A percentile compares a stretch with the other conserved stretches of the same genome.
phyloP scores from a whole-genome alignment of 1,140 invertebrate genomes.

The Chlorops oryzae region DNA sequence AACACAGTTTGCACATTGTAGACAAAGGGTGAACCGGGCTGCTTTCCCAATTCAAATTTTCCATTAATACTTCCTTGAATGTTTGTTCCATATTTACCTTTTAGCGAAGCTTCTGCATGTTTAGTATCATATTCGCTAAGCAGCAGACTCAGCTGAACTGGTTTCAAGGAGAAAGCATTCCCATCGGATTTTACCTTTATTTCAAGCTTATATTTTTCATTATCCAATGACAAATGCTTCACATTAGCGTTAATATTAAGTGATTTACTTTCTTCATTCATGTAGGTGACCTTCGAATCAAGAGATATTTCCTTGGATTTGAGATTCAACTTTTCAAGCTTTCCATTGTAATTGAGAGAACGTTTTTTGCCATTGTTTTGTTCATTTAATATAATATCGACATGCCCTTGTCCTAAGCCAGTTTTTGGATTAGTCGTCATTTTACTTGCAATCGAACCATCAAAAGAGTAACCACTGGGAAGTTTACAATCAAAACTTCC shows the following conservation, averaged over 20 bases:
- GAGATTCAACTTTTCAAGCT: conserved; percentile 48
- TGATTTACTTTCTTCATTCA: too few relatives aligned
- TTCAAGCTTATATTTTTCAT: too few relatives aligned
- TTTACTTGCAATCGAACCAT: conserved; percentile 43
- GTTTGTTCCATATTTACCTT: conserved; percentile 32
- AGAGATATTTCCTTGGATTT: conserved; percentile 48
- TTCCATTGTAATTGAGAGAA: conserved; percentile 39
- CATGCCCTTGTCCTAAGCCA: conserved; percentile 30
- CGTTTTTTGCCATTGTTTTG: conserved; percentile 47
- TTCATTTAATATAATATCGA: conserved; percentile 36
- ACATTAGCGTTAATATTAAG: too few relatives aligned
- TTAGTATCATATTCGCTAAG: conserved; percentile 30
- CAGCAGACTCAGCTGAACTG: too few relatives aligned
- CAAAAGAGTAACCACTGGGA: conserved; percentile 21
- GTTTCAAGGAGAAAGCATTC: too few relatives aligned
- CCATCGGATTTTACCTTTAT: too few relatives aligned
- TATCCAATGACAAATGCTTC: too few relatives aligned
- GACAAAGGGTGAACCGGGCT: conserved; percentile 44
- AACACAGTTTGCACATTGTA: conserved; percentile 44
- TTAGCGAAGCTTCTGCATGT: conserved; percentile 24
- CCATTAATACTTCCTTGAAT: conserved; percentile 45
- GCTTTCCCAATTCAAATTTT: conserved; percentile 40
- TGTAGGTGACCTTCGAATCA: too few relatives aligned
- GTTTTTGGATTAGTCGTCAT: conserved; percentile 35
- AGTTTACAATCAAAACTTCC: conserved; percentile 32